Percentiles rank a stretch among this genome's conserved stretches.
Evolutionary conservation across 2,888 invertebrate species (phyloP).

Genomic region (Euzophera pinguis): DNA sequence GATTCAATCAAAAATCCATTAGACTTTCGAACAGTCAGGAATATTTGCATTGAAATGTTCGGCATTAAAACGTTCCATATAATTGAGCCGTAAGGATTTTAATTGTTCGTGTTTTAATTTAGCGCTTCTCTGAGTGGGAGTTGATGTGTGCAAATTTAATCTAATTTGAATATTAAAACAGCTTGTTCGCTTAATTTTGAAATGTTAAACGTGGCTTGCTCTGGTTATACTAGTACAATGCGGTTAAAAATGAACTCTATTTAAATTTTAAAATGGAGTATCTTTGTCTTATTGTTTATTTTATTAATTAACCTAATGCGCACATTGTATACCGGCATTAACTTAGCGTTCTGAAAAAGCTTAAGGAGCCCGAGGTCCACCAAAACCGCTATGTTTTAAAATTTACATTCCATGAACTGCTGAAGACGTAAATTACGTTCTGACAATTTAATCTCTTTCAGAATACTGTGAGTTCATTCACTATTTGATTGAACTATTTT

Average conservation of each 20-base stretch:
- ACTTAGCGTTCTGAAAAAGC: too few relatives aligned
- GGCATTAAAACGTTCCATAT: not conserved
- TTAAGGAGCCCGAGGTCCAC: too few relatives aligned
- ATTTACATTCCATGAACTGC: too few relatives aligned
- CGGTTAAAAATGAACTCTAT: not conserved
- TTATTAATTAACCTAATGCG: too few relatives aligned
- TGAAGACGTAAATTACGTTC: too few relatives aligned
- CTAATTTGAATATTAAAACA: slow-evolving; percentile 7
- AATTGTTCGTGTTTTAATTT: not conserved
- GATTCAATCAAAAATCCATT: slow-evolving; percentile 5
- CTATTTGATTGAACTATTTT: too few relatives aligned
- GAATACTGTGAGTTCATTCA: too few relatives aligned
- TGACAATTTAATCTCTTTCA: too few relatives aligned
- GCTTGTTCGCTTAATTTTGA: not conserved
- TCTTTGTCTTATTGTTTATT: too few relatives aligned
- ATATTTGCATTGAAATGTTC: not conserved
- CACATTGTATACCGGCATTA: too few relatives aligned
- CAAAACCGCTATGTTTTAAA: too few relatives aligned
- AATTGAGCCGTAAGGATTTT: not conserved
- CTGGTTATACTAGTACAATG: not conserved
- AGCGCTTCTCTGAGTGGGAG: not conserved
- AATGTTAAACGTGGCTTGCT: not conserved
- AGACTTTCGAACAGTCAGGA: not conserved
- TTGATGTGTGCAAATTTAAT: slow-evolving; percentile 19
- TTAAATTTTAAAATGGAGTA: too few relatives aligned